These are phyloP conservation scores for Melozone crissalis DNA, from an alignment of 2,113 vertebrate species.

Conservation along the genomic window DNA sequence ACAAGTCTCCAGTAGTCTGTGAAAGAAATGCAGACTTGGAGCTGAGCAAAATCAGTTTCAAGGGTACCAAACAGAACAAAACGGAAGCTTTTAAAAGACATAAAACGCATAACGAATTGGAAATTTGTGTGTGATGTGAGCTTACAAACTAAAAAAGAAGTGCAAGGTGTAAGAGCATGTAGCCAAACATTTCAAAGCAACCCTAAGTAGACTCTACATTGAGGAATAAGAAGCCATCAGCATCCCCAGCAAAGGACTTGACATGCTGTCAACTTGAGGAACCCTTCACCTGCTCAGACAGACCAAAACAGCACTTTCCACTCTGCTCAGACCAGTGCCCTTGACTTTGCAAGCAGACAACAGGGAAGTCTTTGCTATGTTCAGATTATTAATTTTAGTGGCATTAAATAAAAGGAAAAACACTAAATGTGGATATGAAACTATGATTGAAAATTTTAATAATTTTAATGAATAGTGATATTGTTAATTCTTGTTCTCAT, in stretches of 20 bases:
- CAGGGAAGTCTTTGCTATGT: neutral
- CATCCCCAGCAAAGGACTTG: neutral
- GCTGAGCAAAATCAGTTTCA: neutral
- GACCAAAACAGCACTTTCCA: neutral
- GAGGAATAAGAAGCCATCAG: neutral
- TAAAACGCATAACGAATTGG: neutral
- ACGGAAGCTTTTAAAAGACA: neutral
- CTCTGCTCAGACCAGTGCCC: neutral
- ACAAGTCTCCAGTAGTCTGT: neutral
- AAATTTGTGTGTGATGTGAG: accelerated
- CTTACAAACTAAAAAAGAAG: neutral
- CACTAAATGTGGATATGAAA: neutral
- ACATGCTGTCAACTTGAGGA: neutral
- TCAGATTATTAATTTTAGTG: neutral
- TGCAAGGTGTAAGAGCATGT: neutral
- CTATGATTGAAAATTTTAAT: neutral
- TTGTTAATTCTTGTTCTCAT: neutral
- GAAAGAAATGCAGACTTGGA: neutral
- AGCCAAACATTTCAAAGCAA: neutral
- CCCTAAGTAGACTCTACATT: neutral
- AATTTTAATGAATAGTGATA: neutral
- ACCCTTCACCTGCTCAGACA: neutral
- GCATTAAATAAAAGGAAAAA: neutral
- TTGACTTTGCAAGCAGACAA: neutral
- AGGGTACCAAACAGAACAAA: neutral